Evolutionary conservation across 2,113 vertebrate genomes (phyloP), one percentile per base, ranked within the genome.

Genomic region (Istiophorus platypterus): DNA sequence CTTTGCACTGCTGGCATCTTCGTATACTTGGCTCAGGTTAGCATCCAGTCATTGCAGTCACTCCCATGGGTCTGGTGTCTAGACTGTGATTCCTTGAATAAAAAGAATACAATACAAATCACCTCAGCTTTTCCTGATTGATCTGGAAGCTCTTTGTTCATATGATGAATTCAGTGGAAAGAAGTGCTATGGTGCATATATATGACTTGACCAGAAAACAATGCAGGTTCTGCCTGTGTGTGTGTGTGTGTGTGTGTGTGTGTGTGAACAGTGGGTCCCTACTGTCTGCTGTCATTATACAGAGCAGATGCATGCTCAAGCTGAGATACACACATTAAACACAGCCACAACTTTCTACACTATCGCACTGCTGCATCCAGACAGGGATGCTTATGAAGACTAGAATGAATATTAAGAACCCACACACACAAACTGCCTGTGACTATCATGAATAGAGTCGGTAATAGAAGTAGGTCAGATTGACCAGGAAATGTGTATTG

Each of bases 11-110:
- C 64, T 24, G 39, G 7, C 52, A 66, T 34, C 24, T 34, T 76
- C 24, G 63, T 20, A 9, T 52, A 31, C 54, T 79, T 63, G 18
- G 20, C 73, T 63, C 31, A 76, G 39, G 67, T 87, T 91, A 59
- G 64, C 68, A 86, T 90, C 86, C 90, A 72, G 45, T 47, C 41
- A 51, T 12, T 39, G 63, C 62, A 59, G 45, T 47, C 37, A 4
- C 70, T 39, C 84, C 67, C 57, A 34, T 27, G 27, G 52, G 37
- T 89, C 61, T 15, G 42, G 39, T 57, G 66, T 88, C 74, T 86
- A 82, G 74, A 86, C 78, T 61, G 71, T 75, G 69, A 88, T 88
- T 67, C 79, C 84, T 88, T 88, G 82, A 87, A 88, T 91, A 82
- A 85, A n/a, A n/a, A n/a, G n/a, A n/a, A 90, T 85, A 90, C 67